These are phyloP conservation scores for Triplophysa bombifrons DNA, from an alignment of 2,797 vertebrate genomes.

Conservation along the genomic window DNA sequence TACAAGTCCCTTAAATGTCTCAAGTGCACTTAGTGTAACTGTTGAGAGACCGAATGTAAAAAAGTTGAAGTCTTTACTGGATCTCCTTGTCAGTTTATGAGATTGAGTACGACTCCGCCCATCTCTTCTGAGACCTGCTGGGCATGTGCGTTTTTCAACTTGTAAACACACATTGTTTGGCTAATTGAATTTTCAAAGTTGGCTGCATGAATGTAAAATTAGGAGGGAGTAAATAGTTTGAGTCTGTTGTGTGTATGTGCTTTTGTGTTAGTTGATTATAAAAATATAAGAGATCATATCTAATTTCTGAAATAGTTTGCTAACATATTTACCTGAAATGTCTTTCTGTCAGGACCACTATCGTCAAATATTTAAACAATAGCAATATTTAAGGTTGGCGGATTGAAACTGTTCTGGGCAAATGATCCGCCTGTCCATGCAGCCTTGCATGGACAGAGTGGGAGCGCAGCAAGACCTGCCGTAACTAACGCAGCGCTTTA, in stretches of 20 bases:
- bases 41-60: slow-evolving; percentile 46
- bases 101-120: not conserved
- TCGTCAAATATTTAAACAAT: too few species aligned
- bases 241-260: slow-evolving; percentile 15
- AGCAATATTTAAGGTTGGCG: too few species aligned
- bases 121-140: slow-evolving; percentile 10
- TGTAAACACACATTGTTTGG: slow-evolving; percentile 33
- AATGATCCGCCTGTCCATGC: too few species aligned
- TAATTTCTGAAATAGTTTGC: not conserved
- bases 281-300: not conserved
- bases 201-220: slow-evolving; percentile 56
- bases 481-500: too few species aligned
- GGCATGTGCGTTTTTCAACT: slow-evolving; percentile 35
- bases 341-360: not conserved
- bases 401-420: too few species aligned
- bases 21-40: slow-evolving; percentile 46
- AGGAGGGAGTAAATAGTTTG: not conserved
- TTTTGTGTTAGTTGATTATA: not conserved
- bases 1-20: slow-evolving; percentile 54
- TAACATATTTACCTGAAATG: not conserved
- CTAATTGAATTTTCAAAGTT: slow-evolving; percentile 53
- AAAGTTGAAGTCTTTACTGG: slow-evolving; percentile 39
- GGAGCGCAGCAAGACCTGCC: too few species aligned
- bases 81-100: slow-evolving; percentile 37
- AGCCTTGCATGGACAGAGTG: too few species aligned